These are phyloP conservation scores for Helostoma temminkii DNA, from an alignment of 2,797 vertebrate species.

Conservation along the genomic window DNA sequence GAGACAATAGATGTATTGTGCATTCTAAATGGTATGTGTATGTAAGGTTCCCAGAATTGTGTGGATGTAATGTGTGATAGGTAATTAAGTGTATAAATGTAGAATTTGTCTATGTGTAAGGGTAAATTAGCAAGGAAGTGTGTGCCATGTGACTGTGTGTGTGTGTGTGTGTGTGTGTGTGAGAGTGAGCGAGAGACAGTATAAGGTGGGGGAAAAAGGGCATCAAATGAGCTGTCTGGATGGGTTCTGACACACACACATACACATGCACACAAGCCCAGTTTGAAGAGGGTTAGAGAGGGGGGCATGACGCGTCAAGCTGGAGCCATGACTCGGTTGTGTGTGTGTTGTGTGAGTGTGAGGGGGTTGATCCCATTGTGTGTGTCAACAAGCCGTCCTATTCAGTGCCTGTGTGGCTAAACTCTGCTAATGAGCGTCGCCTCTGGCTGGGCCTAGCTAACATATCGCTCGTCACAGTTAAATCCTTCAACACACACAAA, in stretches of 20 bases:
- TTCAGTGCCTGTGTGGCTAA: conserved; percentile 84
- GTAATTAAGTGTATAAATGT: conserved; percentile 22
- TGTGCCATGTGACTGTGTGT: conserved; percentile 46
- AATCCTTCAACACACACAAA: conserved; percentile 53
- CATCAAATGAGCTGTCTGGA: conserved; percentile 64
- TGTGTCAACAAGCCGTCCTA: conserved; percentile 85
- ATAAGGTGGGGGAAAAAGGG: conserved; percentile 49
- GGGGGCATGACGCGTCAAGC: conserved; percentile 78
- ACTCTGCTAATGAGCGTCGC: conserved; percentile 86
- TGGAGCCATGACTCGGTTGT: conserved; percentile 75
- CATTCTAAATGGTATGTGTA: conserved; percentile 19
- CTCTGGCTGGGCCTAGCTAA: conserved; percentile 72
- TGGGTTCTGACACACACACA: conserved; percentile 53
- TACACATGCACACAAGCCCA: conserved; percentile 41
- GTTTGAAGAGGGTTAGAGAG: conserved; percentile 63
- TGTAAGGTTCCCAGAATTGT: conserved; percentile 17
- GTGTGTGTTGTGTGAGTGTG: conserved; percentile 70
- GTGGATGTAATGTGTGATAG: conserved; percentile 7
- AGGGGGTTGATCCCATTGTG: conserved; percentile 79
- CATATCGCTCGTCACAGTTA: conserved; percentile 58
- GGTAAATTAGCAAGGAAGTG: conserved; percentile 14
- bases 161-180: conserved; percentile 22
- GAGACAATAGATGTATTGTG: conserved; percentile 51
- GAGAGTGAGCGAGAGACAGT: conserved; percentile 26
- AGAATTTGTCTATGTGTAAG: conserved; percentile 6